Evolutionary conservation across 2,113 vertebrate genomes (phyloP).

Genomic region (mouse (Mus musculus)): GRCm39 chrX:99882501-99883000

Average conservation of each 20-base stretch:
- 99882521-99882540: neutral
- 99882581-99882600: too few relatives aligned
- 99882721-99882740: neutral
- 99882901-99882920: neutral
- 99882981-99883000: neutral
- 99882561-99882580: neutral
- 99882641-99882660: constrained; percentile 90
- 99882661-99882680: constrained; percentile 88
- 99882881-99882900: constrained; percentile 20
- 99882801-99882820: neutral
- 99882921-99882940: constrained; percentile 8
- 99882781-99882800: neutral
- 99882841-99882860: neutral
- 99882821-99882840: neutral
- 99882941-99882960: neutral
- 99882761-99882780: neutral
- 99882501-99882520: neutral
- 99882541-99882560: neutral
- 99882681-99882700: constrained; percentile 38
- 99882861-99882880: constrained; percentile 35
- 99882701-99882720: neutral
- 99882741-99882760: neutral
- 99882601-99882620: neutral
- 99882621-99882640: constrained; percentile 89
- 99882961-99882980: constrained; percentile 35